These are phyloP conservation scores for Benthosema pterotum DNA, from an alignment of 2,797 vertebrate genomes.

Conservation along the genomic window DNA sequence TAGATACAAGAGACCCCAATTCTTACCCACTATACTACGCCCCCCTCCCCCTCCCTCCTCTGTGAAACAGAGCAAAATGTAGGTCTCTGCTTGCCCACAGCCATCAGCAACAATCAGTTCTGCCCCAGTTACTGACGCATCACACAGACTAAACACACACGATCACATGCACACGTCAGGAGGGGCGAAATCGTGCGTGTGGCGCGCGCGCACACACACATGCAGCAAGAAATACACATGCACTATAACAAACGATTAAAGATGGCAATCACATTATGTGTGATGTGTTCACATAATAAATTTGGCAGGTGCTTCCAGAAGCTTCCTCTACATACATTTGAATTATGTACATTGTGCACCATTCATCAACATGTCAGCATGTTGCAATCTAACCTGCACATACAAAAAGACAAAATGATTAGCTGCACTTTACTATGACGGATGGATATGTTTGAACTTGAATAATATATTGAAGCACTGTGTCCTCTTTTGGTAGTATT, in stretches of 20 bases:
- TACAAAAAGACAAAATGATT: background rate
- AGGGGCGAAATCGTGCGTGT: no score
- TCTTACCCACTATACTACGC: conserved; percentile 33
- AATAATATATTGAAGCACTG: no score
- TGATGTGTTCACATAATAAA: conserved; percentile 1
- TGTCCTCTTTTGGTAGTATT: no score
- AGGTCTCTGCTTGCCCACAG: conserved; percentile 81
- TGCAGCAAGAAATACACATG: conserved; percentile 6
- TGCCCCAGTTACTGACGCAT: conserved; percentile 82
- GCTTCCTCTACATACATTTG: no score
- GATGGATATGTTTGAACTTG: no score
- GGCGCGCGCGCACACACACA: conserved; percentile 31
- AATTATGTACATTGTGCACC: no score
- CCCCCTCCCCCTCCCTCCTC: conserved; percentile 37
- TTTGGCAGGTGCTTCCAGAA: no score
- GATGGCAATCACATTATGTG: background rate
- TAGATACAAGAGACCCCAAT: conserved; percentile 37
- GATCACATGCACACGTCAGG: conserved; percentile 36
- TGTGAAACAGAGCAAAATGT: conserved; percentile 69
- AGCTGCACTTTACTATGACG: no score
- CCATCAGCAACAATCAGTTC: conserved; percentile 83
- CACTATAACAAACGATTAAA: no score
- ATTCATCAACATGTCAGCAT: conserved; percentile 10
- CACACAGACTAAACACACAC: conserved; percentile 65
- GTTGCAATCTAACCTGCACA: background rate